phyloP scores from a whole-genome alignment of 2,113 vertebrate genomes.

The Dipodomys spectabilis region DNA sequence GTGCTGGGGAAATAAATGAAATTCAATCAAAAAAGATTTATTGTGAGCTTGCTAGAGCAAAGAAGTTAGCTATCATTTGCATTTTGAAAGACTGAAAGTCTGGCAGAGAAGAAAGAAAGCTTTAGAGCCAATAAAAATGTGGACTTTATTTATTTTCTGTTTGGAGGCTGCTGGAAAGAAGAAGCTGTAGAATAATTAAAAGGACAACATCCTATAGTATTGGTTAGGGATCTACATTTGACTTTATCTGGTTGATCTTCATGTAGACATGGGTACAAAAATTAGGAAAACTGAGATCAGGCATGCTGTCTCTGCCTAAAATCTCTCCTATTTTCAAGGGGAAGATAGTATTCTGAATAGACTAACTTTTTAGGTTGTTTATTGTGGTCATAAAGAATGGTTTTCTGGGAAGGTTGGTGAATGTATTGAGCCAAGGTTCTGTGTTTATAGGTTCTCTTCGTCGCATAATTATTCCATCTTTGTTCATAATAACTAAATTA shows the following conservation, averaged over 20 bases:
- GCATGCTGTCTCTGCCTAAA: background rate
- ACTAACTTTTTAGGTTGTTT: background rate
- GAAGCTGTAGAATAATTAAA: background rate
- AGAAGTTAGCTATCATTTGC: background rate
- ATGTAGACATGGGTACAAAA: background rate
- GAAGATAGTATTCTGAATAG: background rate
- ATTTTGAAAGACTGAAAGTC: background rate
- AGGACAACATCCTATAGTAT: no score
- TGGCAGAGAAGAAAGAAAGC: background rate
- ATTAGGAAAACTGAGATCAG: background rate
- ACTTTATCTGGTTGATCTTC: background rate
- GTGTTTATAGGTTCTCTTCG: background rate
- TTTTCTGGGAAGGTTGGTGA: background rate
- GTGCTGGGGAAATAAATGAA: background rate
- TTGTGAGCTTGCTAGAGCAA: background rate
- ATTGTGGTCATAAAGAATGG: background rate
- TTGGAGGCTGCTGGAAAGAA: background rate
- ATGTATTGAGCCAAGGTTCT: background rate
- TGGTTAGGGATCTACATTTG: background rate
- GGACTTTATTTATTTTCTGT: background rate
- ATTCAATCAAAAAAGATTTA: background rate
- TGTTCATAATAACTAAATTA: slow-evolving; percentile 39
- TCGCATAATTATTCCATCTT: background rate
- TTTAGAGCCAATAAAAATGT: background rate
- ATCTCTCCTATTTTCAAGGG: no score